Conservation (phyloP, 2,113 vertebrate species). For the Silurus glanis region DNA sequence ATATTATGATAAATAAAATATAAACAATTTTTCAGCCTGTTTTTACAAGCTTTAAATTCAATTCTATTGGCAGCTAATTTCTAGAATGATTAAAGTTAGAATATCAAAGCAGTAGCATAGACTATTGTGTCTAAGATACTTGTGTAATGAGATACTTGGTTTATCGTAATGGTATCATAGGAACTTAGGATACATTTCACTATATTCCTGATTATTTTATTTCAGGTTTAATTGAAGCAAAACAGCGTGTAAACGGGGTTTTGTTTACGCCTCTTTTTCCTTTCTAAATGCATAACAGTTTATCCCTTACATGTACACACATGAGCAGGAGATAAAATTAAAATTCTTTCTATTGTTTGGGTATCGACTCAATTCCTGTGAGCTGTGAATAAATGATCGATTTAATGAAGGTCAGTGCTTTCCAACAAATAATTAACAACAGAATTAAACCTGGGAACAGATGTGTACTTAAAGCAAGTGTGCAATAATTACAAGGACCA, state of each 20-base stretch:
- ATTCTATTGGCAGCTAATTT: background rate
- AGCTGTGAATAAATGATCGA: constrained; percentile 27
- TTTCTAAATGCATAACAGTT: background rate
- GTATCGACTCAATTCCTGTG: background rate
- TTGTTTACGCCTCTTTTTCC: background rate
- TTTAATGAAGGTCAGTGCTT: constrained; percentile 24
- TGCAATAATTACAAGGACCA: constrained; percentile 27
- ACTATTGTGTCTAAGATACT: background rate
- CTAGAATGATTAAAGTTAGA: background rate
- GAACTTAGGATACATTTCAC: background rate
- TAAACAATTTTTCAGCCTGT: no score
- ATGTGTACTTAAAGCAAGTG: constrained; percentile 42
- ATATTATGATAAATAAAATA: no score
- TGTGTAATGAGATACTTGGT: background rate
- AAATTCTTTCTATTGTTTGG: constrained; percentile 7
- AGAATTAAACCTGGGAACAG: constrained; percentile 44
- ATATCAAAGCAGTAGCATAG: background rate
- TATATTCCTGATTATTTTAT: background rate
- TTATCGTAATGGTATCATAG: background rate
- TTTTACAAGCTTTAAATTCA: background rate
- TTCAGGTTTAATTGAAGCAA: background rate
- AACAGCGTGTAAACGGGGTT: background rate
- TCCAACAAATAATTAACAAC: constrained; percentile 41
- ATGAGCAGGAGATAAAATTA: background rate
- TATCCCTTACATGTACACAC: background rate